Base-by-base conservation (phyloP, 30 jellyfish, hydroid and myxozoan species). In the Phacellophora camtschatica region DNA sequence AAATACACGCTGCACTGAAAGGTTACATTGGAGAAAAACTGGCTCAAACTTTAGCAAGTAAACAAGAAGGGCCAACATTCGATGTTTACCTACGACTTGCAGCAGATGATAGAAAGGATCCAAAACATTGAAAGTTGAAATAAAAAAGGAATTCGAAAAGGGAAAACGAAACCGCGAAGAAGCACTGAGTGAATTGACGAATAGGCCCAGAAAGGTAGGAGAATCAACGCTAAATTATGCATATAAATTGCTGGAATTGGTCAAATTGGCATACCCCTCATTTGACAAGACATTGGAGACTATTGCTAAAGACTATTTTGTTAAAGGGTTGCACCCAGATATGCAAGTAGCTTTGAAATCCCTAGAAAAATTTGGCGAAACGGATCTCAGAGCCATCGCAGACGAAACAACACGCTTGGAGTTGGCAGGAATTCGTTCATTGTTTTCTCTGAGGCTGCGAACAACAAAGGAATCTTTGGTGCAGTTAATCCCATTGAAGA, bases 341-440 rank as follows among this genome's bases (percentile, higher is more conserved):
- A 71, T 71, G 84, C 84, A 71, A 71, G 84, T 71, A 3, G 84
- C 84, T 4, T 36, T 43, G 33, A 71, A 71, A 71, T 71, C 84
- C 37, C 71, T 71, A 2, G 56, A 50, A 4, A 37, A 33, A 12
- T 71, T 71, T 71, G 71, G 48, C 20, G 25, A 43, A 24, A 50
- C 50, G 65, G 36, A 36, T 18, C 10, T 66, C 65, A 66, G 36
- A 16, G 35, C 31, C 24, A 31, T 66, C 23, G 71, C 84, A 2
- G 68, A 50, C 30, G 71, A 71, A 53, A 49, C 84, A 27, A 71
- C 84, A 34, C 37, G 84, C 28, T 71, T 71, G 28, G 71, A 71
- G 16, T 23, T 71, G 68, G 84, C 71, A 45, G 84, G 84, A 20
- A 71, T 71, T 71, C 84, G 35, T 13, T 43, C 84, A 30, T 15